Evolutionary conservation across 2,797 vertebrate genomes (phyloP).

Genomic region (Mus caroli): DNA sequence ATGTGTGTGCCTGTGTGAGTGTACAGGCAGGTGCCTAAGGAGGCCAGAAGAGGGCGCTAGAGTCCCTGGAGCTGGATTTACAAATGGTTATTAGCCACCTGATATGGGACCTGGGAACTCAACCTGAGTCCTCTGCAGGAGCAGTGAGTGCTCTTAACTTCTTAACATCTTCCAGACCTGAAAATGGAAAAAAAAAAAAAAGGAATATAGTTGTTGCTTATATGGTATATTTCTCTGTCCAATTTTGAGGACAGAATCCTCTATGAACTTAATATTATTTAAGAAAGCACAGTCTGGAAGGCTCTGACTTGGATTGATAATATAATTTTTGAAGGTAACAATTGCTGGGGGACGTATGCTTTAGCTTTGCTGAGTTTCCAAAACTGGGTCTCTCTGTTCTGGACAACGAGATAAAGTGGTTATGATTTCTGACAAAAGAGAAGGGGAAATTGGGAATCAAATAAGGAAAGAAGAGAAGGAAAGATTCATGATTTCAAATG

Average conservation of each 20-base stretch:
- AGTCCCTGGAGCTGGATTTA: not conserved
- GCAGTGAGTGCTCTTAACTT: not conserved
- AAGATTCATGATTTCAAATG: not conserved
- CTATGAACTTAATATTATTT: conserved; percentile 37
- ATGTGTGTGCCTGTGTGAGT: not conserved
- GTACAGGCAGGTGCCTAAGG: not conserved
- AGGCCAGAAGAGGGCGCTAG: not conserved
- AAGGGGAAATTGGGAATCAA: not conserved
- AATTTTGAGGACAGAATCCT: not conserved
- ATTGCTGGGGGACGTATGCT: not conserved
- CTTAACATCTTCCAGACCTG: not conserved
- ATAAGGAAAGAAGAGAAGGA: not conserved
- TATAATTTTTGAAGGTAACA: not conserved
- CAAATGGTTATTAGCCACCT: not conserved
- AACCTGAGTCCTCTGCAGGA: not conserved
- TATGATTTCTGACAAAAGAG: conserved; percentile 25
- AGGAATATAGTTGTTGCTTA: not conserved
- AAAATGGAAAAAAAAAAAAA: not conserved
- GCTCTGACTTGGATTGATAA: not conserved
- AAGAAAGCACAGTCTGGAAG: not conserved
- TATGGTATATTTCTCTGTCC: not conserved
- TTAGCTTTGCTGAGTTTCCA: conserved; percentile 12
- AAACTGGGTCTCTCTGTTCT: not conserved
- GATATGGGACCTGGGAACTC: not conserved
- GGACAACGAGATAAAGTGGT: not conserved